Evolutionary conservation across 2,888 invertebrate species (phyloP).

Genomic region (Papilio protenor): DNA sequence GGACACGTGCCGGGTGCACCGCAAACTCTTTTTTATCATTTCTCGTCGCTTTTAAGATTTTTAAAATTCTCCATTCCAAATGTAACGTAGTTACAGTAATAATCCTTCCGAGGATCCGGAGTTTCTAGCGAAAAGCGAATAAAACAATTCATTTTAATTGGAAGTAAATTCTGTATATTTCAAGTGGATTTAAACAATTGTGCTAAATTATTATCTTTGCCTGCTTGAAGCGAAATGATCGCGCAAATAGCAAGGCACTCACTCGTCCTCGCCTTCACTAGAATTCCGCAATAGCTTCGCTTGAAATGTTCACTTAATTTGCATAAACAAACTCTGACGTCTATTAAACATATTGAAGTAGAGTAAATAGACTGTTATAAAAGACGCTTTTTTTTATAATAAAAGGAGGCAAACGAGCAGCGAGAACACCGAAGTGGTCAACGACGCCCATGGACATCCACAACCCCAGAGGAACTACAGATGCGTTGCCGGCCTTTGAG

Average conservation of each 20-base stretch:
- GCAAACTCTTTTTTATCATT: constrained; percentile 29
- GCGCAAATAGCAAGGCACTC: constrained; percentile 15
- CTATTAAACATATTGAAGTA: not conserved
- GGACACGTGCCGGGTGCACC: constrained; percentile 37
- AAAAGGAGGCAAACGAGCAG: too few relatives aligned
- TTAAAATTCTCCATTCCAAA: constrained; percentile 14
- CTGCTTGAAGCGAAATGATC: constrained; percentile 8
- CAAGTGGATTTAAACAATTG: not conserved
- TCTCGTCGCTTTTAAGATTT: constrained; percentile 15
- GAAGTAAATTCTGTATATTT: not conserved
- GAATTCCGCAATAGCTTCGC: constrained; percentile 9
- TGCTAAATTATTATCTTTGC: not conserved
- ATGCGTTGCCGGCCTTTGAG: too few relatives aligned
- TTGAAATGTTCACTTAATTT: constrained; percentile 8
- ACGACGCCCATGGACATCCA: too few relatives aligned
- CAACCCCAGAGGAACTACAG: too few relatives aligned
- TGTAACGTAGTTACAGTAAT: not conserved
- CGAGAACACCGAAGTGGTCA: too few relatives aligned
- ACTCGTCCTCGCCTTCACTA: constrained; percentile 21
- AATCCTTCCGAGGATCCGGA: too few relatives aligned
- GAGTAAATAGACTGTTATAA: not conserved
- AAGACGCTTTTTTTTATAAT: not conserved
- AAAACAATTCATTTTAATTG: not conserved
- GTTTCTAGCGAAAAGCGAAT: not conserved
- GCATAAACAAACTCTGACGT: not conserved